phyloP scores from a whole-genome alignment of 2,113 vertebrate genomes.

The Eira barbara region DNA sequence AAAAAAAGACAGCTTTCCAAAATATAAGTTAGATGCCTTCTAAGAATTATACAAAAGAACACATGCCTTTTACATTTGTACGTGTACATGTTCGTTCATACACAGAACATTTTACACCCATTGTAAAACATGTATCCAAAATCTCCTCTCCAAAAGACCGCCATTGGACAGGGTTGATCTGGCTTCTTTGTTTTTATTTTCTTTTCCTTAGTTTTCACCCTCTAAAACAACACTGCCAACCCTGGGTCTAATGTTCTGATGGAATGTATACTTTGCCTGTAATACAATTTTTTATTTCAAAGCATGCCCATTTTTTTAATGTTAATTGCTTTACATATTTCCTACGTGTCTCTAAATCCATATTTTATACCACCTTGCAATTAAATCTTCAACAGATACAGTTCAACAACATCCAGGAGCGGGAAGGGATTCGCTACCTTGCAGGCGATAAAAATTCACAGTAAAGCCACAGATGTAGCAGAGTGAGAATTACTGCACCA shows the following conservation, averaged over 20 bases:
- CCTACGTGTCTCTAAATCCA: not conserved
- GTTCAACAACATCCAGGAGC: slow-evolving; percentile 30
- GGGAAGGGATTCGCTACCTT: slow-evolving; percentile 64
- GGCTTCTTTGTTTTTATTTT: slow-evolving; percentile 20
- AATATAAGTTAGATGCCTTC: not conserved
- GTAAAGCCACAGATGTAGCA: slow-evolving; percentile 81
- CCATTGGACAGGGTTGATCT: not conserved
- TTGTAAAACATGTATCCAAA: not conserved
- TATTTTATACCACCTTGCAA: slow-evolving; percentile 64
- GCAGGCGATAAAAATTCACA: slow-evolving; percentile 83
- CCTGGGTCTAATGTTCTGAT: not conserved
- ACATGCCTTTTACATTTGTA: not conserved
- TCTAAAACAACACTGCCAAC: slow-evolving; percentile 41
- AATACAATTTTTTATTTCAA: slow-evolving; percentile 37
- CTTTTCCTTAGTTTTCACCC: slow-evolving; percentile 32
- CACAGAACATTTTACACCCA: not conserved
- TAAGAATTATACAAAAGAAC: not conserved
- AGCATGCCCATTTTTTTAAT: not conserved
- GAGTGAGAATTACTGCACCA: slow-evolving; percentile 84
- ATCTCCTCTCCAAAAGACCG: slow-evolving; percentile 30
- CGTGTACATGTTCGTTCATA: not conserved
- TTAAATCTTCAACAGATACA: slow-evolving; percentile 68
- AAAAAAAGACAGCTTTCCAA: not conserved
- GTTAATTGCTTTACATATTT: slow-evolving; percentile 54
- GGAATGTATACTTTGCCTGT: slow-evolving; percentile 24